Evolutionary conservation across 2,888 invertebrate species (phyloP), one percentile per base, ranked within the genome.

Genomic region (Microplitis manilae): DNA sequence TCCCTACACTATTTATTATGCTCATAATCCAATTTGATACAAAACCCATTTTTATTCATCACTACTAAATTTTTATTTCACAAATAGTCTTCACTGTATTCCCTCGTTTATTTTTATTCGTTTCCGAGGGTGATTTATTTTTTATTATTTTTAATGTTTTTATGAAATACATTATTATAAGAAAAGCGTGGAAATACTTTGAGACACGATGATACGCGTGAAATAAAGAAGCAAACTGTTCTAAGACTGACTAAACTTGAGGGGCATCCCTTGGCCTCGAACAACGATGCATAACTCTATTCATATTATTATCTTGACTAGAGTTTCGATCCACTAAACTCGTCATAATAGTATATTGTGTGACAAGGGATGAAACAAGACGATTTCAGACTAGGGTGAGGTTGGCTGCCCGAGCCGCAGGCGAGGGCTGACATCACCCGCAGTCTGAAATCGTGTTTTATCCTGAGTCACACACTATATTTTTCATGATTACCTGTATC

Each of bases 191-290:
- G 76, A 75, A 74, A 78, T 39, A 50, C 9, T 70, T 65, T 17
- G 5, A 79, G 73, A 79, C 79, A 77, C 80, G 78, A 81, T 75
- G 80, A 65, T 62, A 81, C 79, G 85, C 87, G 88, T 87, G 86
- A 85, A 80, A 79, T 86, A 80, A 83, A 85, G 82, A 82, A 83
- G 85, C 84, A 82, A 85, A 86, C 83, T 83, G 86, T 84, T 83
- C 75, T 84, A 88, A 89, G 89, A 89, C 89, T 89, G 86, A 83
- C 79, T 83, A 84, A 85, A 90, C 90, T 90, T 90, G 90, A 88
- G 87, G 86, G 90, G 90, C 85, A 88, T 90, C 90, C 85, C 88
- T 87, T 87, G 90, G 87, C 90, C 90, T 90, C 89, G 89, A 84
- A 83, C 83, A 83, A 85, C 82, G 81, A 82, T 83, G 76, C 84